These are phyloP conservation scores for Allobates femoralis DNA, from an alignment of 2,797 vertebrate genomes.

Conservation along the genomic window DNA sequence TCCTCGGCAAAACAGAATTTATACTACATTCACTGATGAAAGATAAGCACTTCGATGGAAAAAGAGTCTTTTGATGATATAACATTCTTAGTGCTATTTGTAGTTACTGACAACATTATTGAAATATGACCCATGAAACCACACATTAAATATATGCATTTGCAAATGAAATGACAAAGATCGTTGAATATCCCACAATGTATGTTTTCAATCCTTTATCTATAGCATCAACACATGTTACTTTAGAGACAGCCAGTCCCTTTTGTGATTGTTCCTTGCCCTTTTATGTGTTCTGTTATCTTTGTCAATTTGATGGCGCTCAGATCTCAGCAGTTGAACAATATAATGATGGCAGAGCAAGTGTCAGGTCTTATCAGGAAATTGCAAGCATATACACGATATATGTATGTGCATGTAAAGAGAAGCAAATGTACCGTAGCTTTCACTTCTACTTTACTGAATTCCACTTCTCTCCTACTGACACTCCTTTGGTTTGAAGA, in stretches of 20 bases:
- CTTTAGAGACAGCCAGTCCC: neutral
- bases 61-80: constrained; percentile 43
- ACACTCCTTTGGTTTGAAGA: constrained; percentile 12
- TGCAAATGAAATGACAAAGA: constrained; percentile 9
- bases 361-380: constrained; percentile 36
- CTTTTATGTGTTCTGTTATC: neutral
- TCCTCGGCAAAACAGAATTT: constrained; percentile 43
- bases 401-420: constrained; percentile 18
- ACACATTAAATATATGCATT: constrained; percentile 37
- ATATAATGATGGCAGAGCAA: constrained; percentile 15
- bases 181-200: neutral
- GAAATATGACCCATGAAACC: constrained; percentile 16
- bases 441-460: constrained; percentile 5
- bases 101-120: constrained; percentile 31
- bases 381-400: constrained; percentile 44
- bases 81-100: constrained; percentile 35
- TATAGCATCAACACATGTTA: neutral
- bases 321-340: constrained; percentile 40
- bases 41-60: constrained; percentile 45
- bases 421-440: constrained; percentile 49
- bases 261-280: constrained; percentile 35
- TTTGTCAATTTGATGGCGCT: constrained; percentile 55
- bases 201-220: constrained; percentile 46
- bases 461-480: neutral
- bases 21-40: constrained; percentile 63